Base-by-base conservation (phyloP, 2,113 vertebrate species). In the Lanius ludovicianus region DNA sequence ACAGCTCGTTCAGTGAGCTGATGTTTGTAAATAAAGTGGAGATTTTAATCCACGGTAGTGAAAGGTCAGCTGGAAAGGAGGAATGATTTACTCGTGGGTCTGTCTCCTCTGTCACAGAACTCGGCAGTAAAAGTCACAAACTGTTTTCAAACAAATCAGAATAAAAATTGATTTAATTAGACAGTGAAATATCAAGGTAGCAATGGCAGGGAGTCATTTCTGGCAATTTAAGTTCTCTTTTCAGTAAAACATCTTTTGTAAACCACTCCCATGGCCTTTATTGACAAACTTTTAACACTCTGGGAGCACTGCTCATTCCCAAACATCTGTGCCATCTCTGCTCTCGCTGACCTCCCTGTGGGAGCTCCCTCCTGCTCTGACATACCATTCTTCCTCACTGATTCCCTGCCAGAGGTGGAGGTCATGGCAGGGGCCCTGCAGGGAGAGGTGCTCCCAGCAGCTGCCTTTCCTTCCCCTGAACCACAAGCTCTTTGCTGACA, bases 1-100 rank as follows among this genome's bases (percentile, higher is more conserved):
- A 5, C 6, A 59, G 80, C 27, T 92, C 85, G 19, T 75, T 71
- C 93, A 33, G 94, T 5, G 63, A 64, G 20, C 47, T 65, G 73
- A 6, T 76, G 89, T 94, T 89, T 94, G 81, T 95, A 96, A 96
- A 96, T 74, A 90, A 89, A 87, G 53, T 1, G 3, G 53, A 87
- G 81, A 50, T 82, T 87, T 95, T 89, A 79, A 91, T 86, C 84
- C 73, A 16, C 2, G 0, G 0, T 23, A 64, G 77, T 52, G 55
- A 91, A 94, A 91, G 77, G 57, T 49, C 87, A 46, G 6, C 27
- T 64, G 87, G 91, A 73, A 82, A 87, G n/a, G 17, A n/a, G 10
- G 46, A 27, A 46, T 42, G 41, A 47, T 89, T 94, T 75, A 42
- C 3, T 15, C 2, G 0, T 14, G 7, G 65, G 33, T 49, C 41